phyloP scores from a whole-genome alignment of 1,140 invertebrate genomes.

The Aphidius ervi region DNA sequence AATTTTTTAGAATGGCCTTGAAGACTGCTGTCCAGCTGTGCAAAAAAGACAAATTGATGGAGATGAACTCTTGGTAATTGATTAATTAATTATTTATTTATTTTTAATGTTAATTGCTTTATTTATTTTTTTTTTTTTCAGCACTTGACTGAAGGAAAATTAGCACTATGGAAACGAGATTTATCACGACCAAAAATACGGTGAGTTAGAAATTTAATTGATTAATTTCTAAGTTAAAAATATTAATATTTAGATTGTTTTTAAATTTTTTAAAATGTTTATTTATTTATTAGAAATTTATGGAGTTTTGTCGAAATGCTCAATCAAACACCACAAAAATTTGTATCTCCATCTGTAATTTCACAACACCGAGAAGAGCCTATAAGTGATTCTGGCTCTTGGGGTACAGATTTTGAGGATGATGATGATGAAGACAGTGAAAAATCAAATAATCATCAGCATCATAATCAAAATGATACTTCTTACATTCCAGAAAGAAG shows the following conservation, averaged over 20 bases:
- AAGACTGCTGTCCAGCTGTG: conserved; percentile 41
- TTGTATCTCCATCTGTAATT: conserved; percentile 22
- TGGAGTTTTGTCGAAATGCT: conserved; percentile 43
- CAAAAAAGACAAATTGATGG: conserved; percentile 41
- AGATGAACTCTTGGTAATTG: conserved; percentile 42
- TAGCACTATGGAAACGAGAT: conserved; percentile 49
- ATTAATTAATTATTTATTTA: conserved; percentile 37
- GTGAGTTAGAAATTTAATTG: conserved; percentile 30
- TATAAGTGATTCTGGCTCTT: conserved; percentile 39
- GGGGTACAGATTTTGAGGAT: conserved; percentile 48
- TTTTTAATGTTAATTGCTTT: neutral
- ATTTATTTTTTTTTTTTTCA: conserved; percentile 25
- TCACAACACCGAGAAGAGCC: conserved; percentile 26
- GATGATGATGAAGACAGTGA: conserved; percentile 27
- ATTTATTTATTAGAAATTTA: conserved; percentile 31
- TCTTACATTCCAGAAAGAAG: conserved; percentile 11
- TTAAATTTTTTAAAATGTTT: neutral
- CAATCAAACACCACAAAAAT: conserved; percentile 39
- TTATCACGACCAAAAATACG: conserved; percentile 42
- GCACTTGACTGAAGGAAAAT: conserved; percentile 51
- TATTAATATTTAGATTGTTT: conserved; percentile 6
- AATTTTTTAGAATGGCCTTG: conserved; percentile 35
- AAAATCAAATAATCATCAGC: neutral
- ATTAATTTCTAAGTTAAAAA: conserved; percentile 9
- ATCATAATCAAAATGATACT: conserved; percentile 1